Base-by-base conservation (phyloP, 2,797 vertebrate species). In the Sebastes minor region DNA sequence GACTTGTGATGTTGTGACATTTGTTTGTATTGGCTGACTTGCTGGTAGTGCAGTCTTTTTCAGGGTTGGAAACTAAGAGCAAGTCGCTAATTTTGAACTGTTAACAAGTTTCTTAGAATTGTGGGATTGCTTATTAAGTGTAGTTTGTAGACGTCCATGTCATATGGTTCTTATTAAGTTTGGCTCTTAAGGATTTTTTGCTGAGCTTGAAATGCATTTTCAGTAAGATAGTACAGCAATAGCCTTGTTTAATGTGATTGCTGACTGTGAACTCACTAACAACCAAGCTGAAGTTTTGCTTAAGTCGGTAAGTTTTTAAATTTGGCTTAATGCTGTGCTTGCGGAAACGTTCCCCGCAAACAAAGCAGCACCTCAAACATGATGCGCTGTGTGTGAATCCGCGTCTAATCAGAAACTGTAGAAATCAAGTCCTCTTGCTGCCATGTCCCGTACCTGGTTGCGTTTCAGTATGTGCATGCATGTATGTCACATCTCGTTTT, bases 401-500 rank as follows among this genome's bases (percentile, higher is more conserved):
- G 33, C 6, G 5, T 71, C 32, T 20, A 22, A 49, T 71, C 23
- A n/a, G 18, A 60, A 0, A 46, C 6, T 46, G 16, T 30, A 57
- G 4, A 68, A 83, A 38, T 74, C 22, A 18, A 71, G 30, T 60
- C 27, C 23, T 74, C 30, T 56, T 30, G 32, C 52, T 73, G 65
- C 55, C 35, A 4, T 61, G 53, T 82, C 46, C 23, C 35, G 57
- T 67, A 65, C 52, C 62, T 63, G 13, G 20, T 64, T 4, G 71
- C 59, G 16, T 73, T 46, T 69, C 62, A 67, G 64, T 79, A 5
- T 66, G 73, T 75, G 89, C 76, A 56, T 82, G 77, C 22, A 1
- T 88, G 56, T 64, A 10, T 81, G 87, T 86, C 7, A 38, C 83
- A 49, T 71, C 74, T 81, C 75, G 78, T 67, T 68, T 78, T 90